Evolutionary conservation across 2,113 vertebrate genomes (phyloP).

Genomic region (Micronycteris hirsuta): DNA sequence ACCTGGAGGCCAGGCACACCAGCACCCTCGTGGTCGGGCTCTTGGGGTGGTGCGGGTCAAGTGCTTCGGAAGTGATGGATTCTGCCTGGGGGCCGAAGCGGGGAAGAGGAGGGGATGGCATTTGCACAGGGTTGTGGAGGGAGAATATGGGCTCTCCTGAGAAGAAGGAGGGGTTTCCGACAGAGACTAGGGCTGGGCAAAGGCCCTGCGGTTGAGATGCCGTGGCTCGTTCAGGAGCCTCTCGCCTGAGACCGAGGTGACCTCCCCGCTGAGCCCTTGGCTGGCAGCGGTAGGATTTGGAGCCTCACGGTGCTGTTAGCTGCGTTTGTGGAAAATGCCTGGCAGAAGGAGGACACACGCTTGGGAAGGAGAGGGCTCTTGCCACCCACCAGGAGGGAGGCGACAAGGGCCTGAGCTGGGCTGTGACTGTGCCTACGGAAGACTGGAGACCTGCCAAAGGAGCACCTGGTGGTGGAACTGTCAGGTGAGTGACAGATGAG

Average conservation of each 20-base stretch:
- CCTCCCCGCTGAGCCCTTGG: not conserved
- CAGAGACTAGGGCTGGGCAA: fast-evolving
- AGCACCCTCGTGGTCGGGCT: fast-evolving
- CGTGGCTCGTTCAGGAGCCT: not conserved
- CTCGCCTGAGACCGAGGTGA: not conserved
- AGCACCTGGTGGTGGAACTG: not conserved
- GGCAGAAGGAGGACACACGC: not conserved
- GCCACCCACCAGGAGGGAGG: not conserved
- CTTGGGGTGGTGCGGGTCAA: not conserved
- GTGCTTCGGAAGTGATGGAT: not conserved
- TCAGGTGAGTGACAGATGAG: not conserved
- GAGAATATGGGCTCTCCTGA: not conserved
- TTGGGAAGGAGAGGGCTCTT: not conserved
- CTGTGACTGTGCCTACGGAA: not conserved
- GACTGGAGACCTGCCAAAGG: not conserved
- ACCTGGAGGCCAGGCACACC: fast-evolving
- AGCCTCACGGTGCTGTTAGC: not conserved
- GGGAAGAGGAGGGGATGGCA: not conserved
- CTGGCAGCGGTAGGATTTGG: not conserved
- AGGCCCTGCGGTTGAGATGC: not conserved
- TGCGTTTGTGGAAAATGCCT: constrained; percentile 8
- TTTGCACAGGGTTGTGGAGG: not conserved
- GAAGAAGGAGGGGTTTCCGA: not conserved
- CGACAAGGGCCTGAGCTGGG: not conserved
- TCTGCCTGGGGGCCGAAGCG: not conserved